These are phyloP conservation scores for Dichetophora obliterata DNA, from an alignment of 2,888 invertebrate genomes.

Conservation along the genomic window DNA sequence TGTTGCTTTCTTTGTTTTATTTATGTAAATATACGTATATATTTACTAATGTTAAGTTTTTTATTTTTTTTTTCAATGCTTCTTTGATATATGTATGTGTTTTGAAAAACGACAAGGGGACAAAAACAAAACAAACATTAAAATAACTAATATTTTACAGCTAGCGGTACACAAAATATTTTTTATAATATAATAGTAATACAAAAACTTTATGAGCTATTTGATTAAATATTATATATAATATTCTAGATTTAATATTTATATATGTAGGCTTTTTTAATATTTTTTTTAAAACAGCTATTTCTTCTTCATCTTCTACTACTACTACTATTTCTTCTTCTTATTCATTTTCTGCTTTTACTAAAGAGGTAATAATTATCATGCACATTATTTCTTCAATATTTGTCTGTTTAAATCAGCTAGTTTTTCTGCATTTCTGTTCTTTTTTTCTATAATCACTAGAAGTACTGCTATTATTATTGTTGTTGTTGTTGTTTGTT, in stretches of 20 bases:
- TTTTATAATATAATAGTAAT: background rate
- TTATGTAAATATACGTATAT: background rate
- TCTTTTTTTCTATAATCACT: background rate
- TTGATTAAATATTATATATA: background rate
- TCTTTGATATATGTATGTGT: background rate
- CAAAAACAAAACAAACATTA: background rate
- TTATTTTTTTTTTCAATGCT: background rate
- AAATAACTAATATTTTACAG: slow-evolving; percentile 8
- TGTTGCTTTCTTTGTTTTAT: background rate
- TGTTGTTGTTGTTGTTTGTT: slow-evolving; percentile 31
- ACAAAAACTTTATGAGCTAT: background rate
- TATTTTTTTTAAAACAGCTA: slow-evolving; percentile 53
- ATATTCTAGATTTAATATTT: background rate
- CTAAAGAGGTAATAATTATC: slow-evolving; percentile 66
- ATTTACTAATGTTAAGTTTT: background rate
- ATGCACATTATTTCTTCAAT: slow-evolving; percentile 45
- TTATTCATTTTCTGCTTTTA: slow-evolving; percentile 54
- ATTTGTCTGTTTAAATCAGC: slow-evolving; percentile 12
- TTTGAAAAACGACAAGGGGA: too few species aligned
- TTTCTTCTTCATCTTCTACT: slow-evolving; percentile 36
- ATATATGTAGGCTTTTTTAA: background rate
- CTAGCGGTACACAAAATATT: background rate
- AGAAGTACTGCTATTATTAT: background rate
- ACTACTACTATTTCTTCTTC: too few species aligned
- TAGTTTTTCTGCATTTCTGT: background rate